Evolutionary conservation across 2,797 vertebrate species (phyloP).

Genomic region (Sebastes diaconus): DNA sequence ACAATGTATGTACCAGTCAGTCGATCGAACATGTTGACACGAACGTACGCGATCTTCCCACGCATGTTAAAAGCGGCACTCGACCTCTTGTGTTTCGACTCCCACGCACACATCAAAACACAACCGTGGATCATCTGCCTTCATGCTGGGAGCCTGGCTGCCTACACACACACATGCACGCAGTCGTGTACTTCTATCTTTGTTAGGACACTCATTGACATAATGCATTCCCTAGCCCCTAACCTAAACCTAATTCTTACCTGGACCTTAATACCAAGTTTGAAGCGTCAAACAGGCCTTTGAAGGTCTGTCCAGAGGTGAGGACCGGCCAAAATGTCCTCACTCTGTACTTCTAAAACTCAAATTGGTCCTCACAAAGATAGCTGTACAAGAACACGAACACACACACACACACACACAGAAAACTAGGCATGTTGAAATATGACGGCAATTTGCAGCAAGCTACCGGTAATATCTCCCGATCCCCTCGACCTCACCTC

Average conservation of each 20-base stretch:
- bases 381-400: too few relatives aligned
- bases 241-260: too few relatives aligned
- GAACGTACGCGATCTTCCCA: slow-evolving; percentile 1
- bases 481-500: slow-evolving; percentile 25
- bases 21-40: slow-evolving; percentile 11
- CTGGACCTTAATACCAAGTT: too few relatives aligned
- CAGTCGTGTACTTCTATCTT: too few relatives aligned
- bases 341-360: too few relatives aligned
- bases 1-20: background rate
- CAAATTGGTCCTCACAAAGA: too few relatives aligned
- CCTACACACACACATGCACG: slow-evolving; percentile 23
- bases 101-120: slow-evolving; percentile 61
- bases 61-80: slow-evolving; percentile 37
- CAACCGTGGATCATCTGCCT: slow-evolving; percentile 30
- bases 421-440: slow-evolving; percentile 41
- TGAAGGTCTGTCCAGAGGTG: too few relatives aligned
- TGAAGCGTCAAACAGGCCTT: too few relatives aligned
- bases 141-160: slow-evolving; percentile 5
- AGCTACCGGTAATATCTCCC: slow-evolving; percentile 29
- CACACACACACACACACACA: slow-evolving; percentile 13
- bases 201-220: fast-evolving
- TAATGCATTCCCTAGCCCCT: too few relatives aligned
- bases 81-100: slow-evolving; percentile 40
- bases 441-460: slow-evolving; percentile 52
- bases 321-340: too few relatives aligned